Evolutionary conservation across 2,113 vertebrate genomes (phyloP), one percentile per base, ranked within the genome.

Genomic region (Orycteropus afer): DNA sequence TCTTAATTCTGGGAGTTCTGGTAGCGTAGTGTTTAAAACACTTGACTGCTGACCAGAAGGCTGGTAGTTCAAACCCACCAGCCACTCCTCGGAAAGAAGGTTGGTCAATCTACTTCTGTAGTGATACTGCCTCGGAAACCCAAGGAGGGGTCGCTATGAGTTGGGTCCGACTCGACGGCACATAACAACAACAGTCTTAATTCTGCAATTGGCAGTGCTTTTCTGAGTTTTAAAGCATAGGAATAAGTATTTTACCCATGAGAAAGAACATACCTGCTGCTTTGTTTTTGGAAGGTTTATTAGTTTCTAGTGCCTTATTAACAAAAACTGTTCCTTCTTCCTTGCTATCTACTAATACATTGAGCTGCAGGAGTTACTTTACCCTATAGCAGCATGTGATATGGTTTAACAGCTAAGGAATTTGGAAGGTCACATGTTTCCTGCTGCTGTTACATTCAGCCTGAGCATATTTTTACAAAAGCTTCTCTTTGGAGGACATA

Each of bases 391-490:
- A 71, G 45, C 74, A 49, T 89, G 83, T 78, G 82, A 92, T 93
- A 74, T 17, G 47, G 81, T 92, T 96, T 85, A 88, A 89, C 1
- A 23, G 84, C 17, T 96, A 74, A 90, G 91, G 93, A 97, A 96
- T 96, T 92, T 90, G 57, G 79, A 95, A 93, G 84, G 90, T 95
- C 88, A 89, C 45, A 25, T 86, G 91, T 91, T 97, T 93, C 90
- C 57, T 97, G 73, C 79, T 92, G 88, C 67, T 94, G 57, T 93
- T 93, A 51, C 87, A 86, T 88, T 93, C 47, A 11, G 87, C 73
- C 73, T 51, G 84, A 37, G 90, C 53, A 76, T 88, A 85, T 89
- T 94, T 93, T 86, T 87, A 73, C 47, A 73, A 81, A 93, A 84
- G 69, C n/a, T 95, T 95, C 51, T 91, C 57, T 92, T 95, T 88